A percentile compares a stretch with the other conserved stretches of the same genome.
Conservation (phyloP, 2,113 vertebrate genomes). For the Turnix velox region DNA sequence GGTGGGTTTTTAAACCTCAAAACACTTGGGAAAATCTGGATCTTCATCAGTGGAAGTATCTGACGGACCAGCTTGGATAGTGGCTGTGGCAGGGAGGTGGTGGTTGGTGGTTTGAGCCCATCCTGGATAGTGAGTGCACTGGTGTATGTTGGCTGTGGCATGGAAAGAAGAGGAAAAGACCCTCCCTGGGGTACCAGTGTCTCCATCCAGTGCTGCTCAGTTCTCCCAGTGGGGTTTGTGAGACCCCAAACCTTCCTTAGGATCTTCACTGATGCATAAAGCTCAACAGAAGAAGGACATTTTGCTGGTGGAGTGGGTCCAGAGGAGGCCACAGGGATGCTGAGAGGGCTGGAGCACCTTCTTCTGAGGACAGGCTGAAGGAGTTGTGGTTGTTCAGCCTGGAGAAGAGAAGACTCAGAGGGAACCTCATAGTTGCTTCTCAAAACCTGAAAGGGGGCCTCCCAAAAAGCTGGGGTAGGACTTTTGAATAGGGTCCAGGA, state of each 20-base stretch:
- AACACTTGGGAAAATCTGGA: background rate
- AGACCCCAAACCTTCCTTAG: background rate
- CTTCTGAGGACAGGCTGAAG: too few relatives aligned
- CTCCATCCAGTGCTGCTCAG: background rate
- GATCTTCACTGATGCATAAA: background rate
- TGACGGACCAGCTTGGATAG: background rate
- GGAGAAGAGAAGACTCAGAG: too few relatives aligned
- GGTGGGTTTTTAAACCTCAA: background rate
- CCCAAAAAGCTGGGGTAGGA: too few relatives aligned
- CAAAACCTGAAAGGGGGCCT: too few relatives aligned
- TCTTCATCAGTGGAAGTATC: background rate
- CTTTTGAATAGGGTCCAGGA: too few relatives aligned
- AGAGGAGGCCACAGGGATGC: background rate
- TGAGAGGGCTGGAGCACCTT: too few relatives aligned
- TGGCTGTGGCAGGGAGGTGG: background rate
- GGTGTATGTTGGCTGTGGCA: background rate
- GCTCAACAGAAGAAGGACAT: background rate
- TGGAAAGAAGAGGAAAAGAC: background rate
- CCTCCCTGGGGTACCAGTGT: fast-evolving
- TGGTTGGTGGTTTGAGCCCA: background rate
- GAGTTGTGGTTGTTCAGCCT: too few relatives aligned
- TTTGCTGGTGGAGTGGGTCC: too few relatives aligned
- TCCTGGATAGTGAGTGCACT: background rate
- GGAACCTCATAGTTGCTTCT: too few relatives aligned
- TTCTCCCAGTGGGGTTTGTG: background rate